phyloP scores from a whole-genome alignment of 2,888 invertebrate species.

The Eubasilissa splendida region DNA sequence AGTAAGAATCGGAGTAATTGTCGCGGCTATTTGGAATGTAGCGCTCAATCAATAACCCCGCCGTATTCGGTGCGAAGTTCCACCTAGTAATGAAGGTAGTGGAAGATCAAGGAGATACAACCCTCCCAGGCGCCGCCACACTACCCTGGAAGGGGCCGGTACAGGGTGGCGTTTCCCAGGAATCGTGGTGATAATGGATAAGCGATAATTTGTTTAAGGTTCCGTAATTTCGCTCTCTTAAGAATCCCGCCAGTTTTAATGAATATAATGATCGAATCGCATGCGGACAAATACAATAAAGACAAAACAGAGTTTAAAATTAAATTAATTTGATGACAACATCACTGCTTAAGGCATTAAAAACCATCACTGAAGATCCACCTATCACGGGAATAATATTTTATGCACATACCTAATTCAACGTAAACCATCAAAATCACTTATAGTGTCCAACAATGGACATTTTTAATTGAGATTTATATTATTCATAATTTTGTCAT shows the following conservation, averaged over 20 bases:
- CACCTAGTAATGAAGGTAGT: constrained; percentile 34
- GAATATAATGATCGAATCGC: not conserved
- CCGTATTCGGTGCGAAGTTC: not conserved
- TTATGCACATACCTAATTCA: too few species aligned
- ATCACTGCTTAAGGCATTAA: too few species aligned
- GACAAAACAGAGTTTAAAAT: not conserved
- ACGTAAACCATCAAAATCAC: too few species aligned
- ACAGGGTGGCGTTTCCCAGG: not conserved
- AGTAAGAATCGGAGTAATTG: constrained; percentile 45
- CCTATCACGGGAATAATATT: too few species aligned
- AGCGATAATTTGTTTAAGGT: not conserved
- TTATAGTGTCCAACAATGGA: too few species aligned
- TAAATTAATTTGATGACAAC: too few species aligned
- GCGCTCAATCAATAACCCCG: constrained; percentile 43
- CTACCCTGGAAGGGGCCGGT: not conserved
- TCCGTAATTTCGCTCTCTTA: not conserved
- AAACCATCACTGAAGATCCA: too few species aligned
- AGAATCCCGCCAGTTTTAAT: not conserved
- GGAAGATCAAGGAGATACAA: constrained; percentile 31
- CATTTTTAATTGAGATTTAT: too few species aligned
- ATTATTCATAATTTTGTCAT: too few species aligned
- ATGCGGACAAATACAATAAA: not conserved
- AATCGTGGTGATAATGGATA: constrained; percentile 13
- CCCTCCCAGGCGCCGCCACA: not conserved
- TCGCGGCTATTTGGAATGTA: constrained; percentile 42